Evolutionary conservation across 2,888 invertebrate genomes (phyloP).

Genomic region (Alloplasta piceator): DNA sequence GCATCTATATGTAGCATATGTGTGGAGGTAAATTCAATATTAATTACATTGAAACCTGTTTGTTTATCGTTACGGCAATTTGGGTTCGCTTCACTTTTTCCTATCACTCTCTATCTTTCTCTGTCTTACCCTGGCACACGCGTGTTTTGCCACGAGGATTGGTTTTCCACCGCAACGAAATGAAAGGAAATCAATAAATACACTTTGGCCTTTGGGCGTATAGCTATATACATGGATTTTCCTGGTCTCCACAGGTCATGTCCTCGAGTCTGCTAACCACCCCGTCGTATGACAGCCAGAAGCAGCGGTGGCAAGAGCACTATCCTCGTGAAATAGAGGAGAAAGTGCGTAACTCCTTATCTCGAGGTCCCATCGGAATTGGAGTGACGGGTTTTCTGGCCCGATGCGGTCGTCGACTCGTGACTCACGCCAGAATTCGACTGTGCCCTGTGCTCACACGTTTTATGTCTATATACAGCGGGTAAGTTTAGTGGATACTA

Average conservation of each 20-base stretch:
- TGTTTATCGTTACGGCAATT: conserved; percentile 47
- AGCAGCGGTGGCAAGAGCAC: conserved; percentile 28
- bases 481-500: conserved; percentile 24
- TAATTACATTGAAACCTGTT: conserved; percentile 45
- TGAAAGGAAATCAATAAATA: conserved; percentile 47
- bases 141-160: neutral
- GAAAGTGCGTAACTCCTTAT: conserved; percentile 64
- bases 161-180: conserved; percentile 13
- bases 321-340: conserved; percentile 46
- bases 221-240: neutral
- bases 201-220: neutral
- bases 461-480: conserved; percentile 22
- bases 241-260: conserved; percentile 30
- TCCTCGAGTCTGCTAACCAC: conserved; percentile 6
- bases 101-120: conserved; percentile 5
- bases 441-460: conserved; percentile 33
- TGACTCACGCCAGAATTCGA: conserved; percentile 65
- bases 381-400: conserved; percentile 67
- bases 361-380: conserved; percentile 66
- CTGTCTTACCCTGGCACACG: neutral
- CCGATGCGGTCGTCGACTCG: conserved; percentile 61
- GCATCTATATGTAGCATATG: neutral
- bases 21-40: conserved; percentile 22
- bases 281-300: conserved; percentile 12
- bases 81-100: conserved; percentile 28